phyloP scores from a whole-genome alignment of 2,797 vertebrate species.

The Centropyge bicolor region DNA sequence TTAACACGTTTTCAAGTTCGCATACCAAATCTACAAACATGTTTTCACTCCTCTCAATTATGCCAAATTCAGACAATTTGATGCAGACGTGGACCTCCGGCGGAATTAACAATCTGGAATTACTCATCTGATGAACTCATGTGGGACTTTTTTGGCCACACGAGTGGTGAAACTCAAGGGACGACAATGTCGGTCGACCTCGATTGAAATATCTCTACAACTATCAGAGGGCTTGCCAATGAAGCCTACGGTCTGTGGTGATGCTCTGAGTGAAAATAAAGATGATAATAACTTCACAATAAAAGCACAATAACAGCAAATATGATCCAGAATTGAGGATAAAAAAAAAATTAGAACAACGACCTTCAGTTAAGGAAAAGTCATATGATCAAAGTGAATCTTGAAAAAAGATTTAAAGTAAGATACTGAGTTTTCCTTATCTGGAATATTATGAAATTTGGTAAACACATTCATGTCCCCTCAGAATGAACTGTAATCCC shows the following conservation, averaged over 20 bases:
- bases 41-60: slow-evolving; percentile 49
- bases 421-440: too few species aligned
- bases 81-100: slow-evolving; percentile 49
- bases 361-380: too few species aligned
- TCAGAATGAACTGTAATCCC: background rate
- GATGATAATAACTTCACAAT: too few species aligned
- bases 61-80: slow-evolving; percentile 39
- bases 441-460: too few species aligned
- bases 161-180: background rate
- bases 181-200: background rate
- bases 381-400: too few species aligned
- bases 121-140: slow-evolving; percentile 22
- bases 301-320: too few species aligned
- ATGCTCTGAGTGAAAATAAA: background rate
- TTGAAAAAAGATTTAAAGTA: too few species aligned
- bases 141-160: slow-evolving; percentile 1
- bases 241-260: background rate
- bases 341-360: too few species aligned
- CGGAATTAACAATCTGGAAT: slow-evolving; percentile 24
- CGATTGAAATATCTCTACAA: background rate
- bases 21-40: slow-evolving; percentile 54
- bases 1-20: slow-evolving; percentile 61
- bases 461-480: background rate
- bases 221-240: background rate
- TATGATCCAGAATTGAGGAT: too few species aligned